These are phyloP conservation scores for Epicauta chinensis DNA, from an alignment of 1,140 invertebrate species.

Conservation along the genomic window DNA sequence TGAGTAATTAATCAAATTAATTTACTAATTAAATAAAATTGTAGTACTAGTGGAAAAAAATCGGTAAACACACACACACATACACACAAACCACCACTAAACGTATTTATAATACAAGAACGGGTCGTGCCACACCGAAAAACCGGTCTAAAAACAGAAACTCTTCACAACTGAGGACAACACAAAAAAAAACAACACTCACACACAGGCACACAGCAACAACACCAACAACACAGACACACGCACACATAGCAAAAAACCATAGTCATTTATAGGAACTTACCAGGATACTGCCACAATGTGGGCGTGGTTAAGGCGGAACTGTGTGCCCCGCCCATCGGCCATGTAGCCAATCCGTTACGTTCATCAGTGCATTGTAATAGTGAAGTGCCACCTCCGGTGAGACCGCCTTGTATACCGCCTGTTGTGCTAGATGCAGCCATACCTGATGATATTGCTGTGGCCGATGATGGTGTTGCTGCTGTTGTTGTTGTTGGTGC, in stretches of 20 bases:
- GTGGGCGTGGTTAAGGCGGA: slow-evolving; percentile 52
- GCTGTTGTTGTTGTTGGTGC: too few relatives aligned
- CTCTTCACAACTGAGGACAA: slow-evolving; percentile 12
- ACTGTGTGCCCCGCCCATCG: slow-evolving; percentile 43
- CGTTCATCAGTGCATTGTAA: slow-evolving; percentile 49
- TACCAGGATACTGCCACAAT: slow-evolving; percentile 69
- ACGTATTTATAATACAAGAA: not conserved
- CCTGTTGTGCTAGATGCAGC: slow-evolving; percentile 43
- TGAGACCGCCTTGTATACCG: slow-evolving; percentile 41
- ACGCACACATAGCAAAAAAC: not conserved
- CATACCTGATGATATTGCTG: slow-evolving; percentile 19
- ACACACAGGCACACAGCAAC: not conserved
- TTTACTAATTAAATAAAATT: too few relatives aligned
- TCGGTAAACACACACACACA: too few relatives aligned
- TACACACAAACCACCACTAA: too few relatives aligned
- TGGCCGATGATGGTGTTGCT: too few relatives aligned
- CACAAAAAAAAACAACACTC: slow-evolving; percentile 10
- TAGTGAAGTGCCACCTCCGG: slow-evolving; percentile 45
- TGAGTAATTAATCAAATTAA: too few relatives aligned
- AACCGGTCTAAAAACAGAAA: slow-evolving; percentile 40
- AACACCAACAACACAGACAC: not conserved
- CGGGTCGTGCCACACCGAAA: slow-evolving; percentile 2
- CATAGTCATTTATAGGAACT: slow-evolving; percentile 31
- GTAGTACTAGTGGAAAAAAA: too few relatives aligned
- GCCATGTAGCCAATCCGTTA: slow-evolving; percentile 45